phyloP scores from a whole-genome alignment of 30 jellyfish, hydroid and myxozoan genomes.

The Clytia hemisphaerica region DNA sequence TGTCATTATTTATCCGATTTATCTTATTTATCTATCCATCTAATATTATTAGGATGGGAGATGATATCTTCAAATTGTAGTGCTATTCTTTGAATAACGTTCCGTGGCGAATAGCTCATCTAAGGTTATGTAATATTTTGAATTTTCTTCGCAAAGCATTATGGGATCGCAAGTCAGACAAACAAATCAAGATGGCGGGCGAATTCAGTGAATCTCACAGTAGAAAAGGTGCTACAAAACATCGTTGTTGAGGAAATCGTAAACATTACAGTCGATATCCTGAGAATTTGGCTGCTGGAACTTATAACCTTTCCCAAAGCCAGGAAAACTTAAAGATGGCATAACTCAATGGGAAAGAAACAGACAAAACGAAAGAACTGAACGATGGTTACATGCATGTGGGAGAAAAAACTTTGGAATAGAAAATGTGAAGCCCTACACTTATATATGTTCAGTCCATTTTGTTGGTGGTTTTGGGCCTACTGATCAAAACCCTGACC shows the following conservation, averaged over 20 bases:
- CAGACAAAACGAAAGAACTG: constrained; percentile 2
- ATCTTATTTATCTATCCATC: too few species aligned
- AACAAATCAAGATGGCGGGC: too few species aligned
- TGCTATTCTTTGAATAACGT: too few species aligned
- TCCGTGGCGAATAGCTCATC: too few species aligned
- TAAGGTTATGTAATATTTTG: too few species aligned
- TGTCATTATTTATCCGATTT: too few species aligned
- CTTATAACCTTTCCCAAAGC: constrained; percentile 31
- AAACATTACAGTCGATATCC: constrained; percentile 33
- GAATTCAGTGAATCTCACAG: too few species aligned
- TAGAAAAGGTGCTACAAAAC: too few species aligned
- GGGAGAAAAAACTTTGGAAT: constrained; percentile 28
- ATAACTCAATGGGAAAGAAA: constrained; percentile 22
- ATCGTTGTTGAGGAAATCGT: constrained; percentile 37
- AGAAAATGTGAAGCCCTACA: constrained; percentile 15
- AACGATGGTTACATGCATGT: constrained; percentile 37
- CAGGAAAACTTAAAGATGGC: constrained; percentile 13
- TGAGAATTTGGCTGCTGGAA: constrained; percentile 32
- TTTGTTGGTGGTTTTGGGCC: constrained; percentile 42
- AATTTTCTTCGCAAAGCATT: too few species aligned
- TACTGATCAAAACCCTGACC: constrained; percentile 33
- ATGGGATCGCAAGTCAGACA: too few species aligned
- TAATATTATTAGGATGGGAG: too few species aligned
- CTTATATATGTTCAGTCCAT: constrained; percentile 34
- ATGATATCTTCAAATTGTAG: too few species aligned